These are phyloP conservation scores for Gymnothorax javanicus DNA, from an alignment of 2,797 vertebrate species.

Conservation along the genomic window DNA sequence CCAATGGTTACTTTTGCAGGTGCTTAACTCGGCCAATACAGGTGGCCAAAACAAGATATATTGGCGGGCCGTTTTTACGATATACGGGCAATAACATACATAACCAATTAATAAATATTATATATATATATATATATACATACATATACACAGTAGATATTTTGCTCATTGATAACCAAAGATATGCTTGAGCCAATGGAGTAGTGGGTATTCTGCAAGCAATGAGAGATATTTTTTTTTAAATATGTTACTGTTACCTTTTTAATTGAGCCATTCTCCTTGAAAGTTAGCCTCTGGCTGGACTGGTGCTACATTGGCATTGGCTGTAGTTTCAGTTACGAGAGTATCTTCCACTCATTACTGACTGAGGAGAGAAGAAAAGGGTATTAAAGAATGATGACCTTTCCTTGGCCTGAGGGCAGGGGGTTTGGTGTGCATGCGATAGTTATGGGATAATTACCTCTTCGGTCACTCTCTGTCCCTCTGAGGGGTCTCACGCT, in stretches of 20 bases:
- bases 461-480: background rate
- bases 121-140: too few species aligned
- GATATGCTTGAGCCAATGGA: too few species aligned
- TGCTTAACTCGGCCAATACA: too few species aligned
- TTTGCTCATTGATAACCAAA: too few species aligned
- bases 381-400: slow-evolving; percentile 29
- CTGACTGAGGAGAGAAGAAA: slow-evolving; percentile 26
- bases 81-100: too few species aligned
- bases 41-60: too few species aligned
- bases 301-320: background rate
- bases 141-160: too few species aligned
- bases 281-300: background rate
- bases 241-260: background rate
- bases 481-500: slow-evolving; percentile 12
- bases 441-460: slow-evolving; percentile 25
- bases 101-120: too few species aligned
- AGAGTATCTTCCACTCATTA: slow-evolving; percentile 29
- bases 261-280: background rate
- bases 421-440: slow-evolving; percentile 19
- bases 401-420: slow-evolving; percentile 26
- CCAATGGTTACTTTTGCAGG: too few species aligned
- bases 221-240: background rate
- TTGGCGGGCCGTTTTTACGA: too few species aligned
- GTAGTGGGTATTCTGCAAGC: too few species aligned
- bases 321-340: background rate